Conservation (phyloP, 2,797 vertebrate species). For the Xenops minutus region DNA sequence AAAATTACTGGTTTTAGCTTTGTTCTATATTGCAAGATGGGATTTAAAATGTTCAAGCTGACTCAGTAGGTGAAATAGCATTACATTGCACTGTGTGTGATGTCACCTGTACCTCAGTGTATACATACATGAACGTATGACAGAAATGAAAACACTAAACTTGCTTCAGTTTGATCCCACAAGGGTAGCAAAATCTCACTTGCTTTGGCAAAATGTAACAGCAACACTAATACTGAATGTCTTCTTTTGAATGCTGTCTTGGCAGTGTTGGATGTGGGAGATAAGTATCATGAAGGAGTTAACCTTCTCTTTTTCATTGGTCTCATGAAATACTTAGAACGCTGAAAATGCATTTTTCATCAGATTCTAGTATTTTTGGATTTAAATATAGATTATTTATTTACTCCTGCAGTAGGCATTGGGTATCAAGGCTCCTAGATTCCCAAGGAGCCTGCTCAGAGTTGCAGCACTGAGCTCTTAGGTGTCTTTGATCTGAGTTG, state of each 20-base stretch:
- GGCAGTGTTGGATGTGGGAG: neutral
- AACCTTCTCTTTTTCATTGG: neutral
- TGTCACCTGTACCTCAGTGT: neutral
- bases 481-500: neutral
- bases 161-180: neutral
- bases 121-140: neutral
- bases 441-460: neutral
- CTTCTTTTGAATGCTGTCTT: neutral
- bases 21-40: neutral
- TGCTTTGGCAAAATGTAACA: neutral
- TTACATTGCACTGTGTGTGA: neutral
- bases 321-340: neutral
- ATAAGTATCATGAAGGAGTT: neutral
- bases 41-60: neutral
- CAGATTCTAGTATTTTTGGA: neutral
- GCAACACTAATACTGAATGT: neutral
- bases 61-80: neutral
- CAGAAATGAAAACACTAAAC: neutral
- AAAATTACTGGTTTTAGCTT: neutral
- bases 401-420: neutral
- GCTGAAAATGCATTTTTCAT: neutral
- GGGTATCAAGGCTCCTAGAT: neutral
- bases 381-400: constrained; percentile 7
- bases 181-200: neutral
- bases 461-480: neutral